Evolutionary conservation across 2,888 invertebrate species (phyloP).

Genomic region (Amblyteles armatorius): DNA sequence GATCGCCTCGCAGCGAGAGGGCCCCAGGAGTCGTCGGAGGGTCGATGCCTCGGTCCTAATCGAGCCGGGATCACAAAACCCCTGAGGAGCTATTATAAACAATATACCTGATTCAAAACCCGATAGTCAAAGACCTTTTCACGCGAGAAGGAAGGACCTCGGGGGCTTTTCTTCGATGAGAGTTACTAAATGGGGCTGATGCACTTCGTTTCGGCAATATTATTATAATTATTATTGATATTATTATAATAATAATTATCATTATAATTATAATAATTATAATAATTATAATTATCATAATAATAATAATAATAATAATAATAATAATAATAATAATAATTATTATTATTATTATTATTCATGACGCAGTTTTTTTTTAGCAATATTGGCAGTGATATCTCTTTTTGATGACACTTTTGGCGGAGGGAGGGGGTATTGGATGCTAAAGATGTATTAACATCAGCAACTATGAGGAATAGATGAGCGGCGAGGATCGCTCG

Average conservation of each 20-base stretch:
- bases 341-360: too few species aligned
- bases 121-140: slow-evolving; percentile 57
- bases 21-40: slow-evolving; percentile 12
- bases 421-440: too few species aligned
- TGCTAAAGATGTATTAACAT: not conserved
- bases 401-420: too few species aligned
- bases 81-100: slow-evolving; percentile 51
- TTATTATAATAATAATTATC: not conserved
- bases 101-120: slow-evolving; percentile 48
- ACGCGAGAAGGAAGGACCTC: slow-evolving; percentile 29
- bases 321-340: too few species aligned
- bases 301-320: not conserved
- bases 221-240: slow-evolving; percentile 19
- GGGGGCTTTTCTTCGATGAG: not conserved
- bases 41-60: slow-evolving; percentile 48
- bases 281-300: too few species aligned
- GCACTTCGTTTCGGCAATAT: not conserved
- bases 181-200: slow-evolving; percentile 10
- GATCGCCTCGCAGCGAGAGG: slow-evolving; percentile 59
- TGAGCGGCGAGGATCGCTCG: slow-evolving; percentile 50
- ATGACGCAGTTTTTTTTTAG: not conserved
- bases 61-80: slow-evolving; percentile 55
- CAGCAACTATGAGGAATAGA: slow-evolving; percentile 19
- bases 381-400: too few species aligned
- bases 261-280: not conserved